Evolutionary conservation across 1,140 invertebrate genomes (phyloP).

Genomic region (Hypothenemus hampei): DNA sequence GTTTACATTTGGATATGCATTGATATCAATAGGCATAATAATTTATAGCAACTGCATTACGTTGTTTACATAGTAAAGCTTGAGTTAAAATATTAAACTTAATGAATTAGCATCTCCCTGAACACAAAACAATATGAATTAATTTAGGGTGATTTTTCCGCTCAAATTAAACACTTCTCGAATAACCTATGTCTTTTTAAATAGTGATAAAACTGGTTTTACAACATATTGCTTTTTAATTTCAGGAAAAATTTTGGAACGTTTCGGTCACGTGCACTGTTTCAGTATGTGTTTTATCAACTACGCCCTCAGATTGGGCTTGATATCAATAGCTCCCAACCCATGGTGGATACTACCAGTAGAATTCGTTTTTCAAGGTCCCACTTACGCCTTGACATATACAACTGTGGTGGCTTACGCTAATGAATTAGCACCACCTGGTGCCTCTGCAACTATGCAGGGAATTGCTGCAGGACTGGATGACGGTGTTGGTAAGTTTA

Average conservation of each 20-base stretch:
- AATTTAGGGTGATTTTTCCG: too few species aligned
- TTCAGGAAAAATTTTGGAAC: constrained; percentile 64
- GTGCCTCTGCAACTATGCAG: constrained; percentile 75
- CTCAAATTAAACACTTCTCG: too few species aligned
- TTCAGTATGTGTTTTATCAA: constrained; percentile 67
- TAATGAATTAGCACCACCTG: constrained; percentile 64
- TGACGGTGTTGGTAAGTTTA: constrained; percentile 63
- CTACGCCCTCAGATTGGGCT: constrained; percentile 60
- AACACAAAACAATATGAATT: background rate
- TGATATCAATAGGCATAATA: too few species aligned
- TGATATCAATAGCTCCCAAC: constrained; percentile 64
- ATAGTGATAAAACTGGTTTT: background rate
- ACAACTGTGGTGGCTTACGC: constrained; percentile 74
- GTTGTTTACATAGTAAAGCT: too few species aligned
- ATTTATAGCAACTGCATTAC: too few species aligned
- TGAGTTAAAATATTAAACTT: too few species aligned
- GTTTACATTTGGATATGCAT: too few species aligned
- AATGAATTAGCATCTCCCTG: background rate
- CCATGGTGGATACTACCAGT: constrained; percentile 71
- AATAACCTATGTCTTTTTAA: background rate
- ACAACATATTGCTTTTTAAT: constrained; percentile 11
- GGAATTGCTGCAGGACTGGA: constrained; percentile 78
- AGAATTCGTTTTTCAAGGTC: constrained; percentile 70
- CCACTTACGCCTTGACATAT: constrained; percentile 73
- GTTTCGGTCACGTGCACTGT: constrained; percentile 64